Conservation (phyloP, 2,797 vertebrate species). For the Lacerta agilis region DNA sequence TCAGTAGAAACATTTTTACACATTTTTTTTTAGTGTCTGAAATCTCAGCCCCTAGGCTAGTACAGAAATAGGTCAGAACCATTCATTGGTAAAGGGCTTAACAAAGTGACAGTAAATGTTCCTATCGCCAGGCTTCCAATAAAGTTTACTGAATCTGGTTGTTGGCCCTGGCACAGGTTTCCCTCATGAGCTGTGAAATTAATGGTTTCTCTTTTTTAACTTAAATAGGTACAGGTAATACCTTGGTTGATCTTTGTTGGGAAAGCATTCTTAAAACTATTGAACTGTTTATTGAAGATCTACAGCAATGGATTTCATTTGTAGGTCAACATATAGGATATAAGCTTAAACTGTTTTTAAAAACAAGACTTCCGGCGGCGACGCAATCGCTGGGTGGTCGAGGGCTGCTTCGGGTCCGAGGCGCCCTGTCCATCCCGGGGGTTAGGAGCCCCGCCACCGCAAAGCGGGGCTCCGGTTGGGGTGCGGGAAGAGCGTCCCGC, state of each 20-base stretch:
- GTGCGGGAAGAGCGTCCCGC: too few species aligned
- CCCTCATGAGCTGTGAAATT: accelerated
- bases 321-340: constrained; percentile 19
- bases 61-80: constrained; percentile 37
- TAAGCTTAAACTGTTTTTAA: background rate
- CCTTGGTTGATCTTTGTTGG: constrained; percentile 26
- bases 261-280: constrained; percentile 41
- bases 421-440: too few species aligned
- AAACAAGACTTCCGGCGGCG: too few species aligned
- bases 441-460: too few species aligned
- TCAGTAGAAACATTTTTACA: constrained; percentile 57
- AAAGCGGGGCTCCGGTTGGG: too few species aligned
- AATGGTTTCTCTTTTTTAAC: background rate
- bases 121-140: constrained; percentile 1
- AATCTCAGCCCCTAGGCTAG: constrained; percentile 56
- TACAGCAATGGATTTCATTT: constrained; percentile 1
- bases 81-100: constrained; percentile 51
- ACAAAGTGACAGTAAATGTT: constrained; percentile 44
- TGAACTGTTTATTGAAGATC: constrained; percentile 2
- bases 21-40: constrained; percentile 58
- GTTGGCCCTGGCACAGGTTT: constrained; percentile 36
- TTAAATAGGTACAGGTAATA: background rate
- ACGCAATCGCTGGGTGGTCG: too few species aligned
- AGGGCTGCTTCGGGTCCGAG: too few species aligned
- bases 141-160: constrained; percentile 12